Evolutionary conservation across 2,888 invertebrate species (phyloP), one percentile per base, ranked within the genome.

Genomic region (Tinea trinotella): DNA sequence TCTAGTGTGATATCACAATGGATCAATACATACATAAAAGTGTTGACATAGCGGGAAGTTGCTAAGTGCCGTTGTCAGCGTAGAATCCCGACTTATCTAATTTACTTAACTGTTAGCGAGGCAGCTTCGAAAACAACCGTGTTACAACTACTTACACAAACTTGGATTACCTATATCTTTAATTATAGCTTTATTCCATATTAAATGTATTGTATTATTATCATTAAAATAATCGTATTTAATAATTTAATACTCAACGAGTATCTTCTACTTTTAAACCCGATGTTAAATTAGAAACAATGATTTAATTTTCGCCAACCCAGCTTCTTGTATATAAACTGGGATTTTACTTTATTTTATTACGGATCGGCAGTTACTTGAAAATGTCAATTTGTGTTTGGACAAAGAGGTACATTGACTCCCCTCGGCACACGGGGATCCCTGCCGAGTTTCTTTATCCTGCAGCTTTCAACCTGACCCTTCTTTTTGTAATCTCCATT

Each of bases 101-200:
- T 78, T 76, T 78, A 78, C 75, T 75, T 76, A 73, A 75, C 74
- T 72, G 73, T 75, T 72, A 70, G 68, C 61, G 62, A 63, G 62
- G 64, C 59, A 64, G 62, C 66, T 66, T 67, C 68, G 70, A 72
- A 76, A 77, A 77, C 74, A 77, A 76, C 64, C 65, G 64, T 58
- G 59, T 17, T 60, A 61, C 59, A 12, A 50, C 46, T 18, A 46
- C 19, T 46, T 46, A 19, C 46, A 4, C 13, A 17, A 12, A 40
- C 40, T 3, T 40, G 12, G n/a, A 46, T 19, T 46, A 17, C 15
- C 40, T 30, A 7, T 40, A 12, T 40, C 2, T 15, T 24, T 13
- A 35, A 7, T 12, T 12, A 35, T 35, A 7, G n/a, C n/a, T 9
- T 4, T 40, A 40, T 15, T 13, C 7, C 13, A 40, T 40, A 40